Evolutionary conservation across 2,888 invertebrate species (phyloP), one percentile per base, ranked within the genome.

Genomic region (Mallateleia sp.): DNA sequence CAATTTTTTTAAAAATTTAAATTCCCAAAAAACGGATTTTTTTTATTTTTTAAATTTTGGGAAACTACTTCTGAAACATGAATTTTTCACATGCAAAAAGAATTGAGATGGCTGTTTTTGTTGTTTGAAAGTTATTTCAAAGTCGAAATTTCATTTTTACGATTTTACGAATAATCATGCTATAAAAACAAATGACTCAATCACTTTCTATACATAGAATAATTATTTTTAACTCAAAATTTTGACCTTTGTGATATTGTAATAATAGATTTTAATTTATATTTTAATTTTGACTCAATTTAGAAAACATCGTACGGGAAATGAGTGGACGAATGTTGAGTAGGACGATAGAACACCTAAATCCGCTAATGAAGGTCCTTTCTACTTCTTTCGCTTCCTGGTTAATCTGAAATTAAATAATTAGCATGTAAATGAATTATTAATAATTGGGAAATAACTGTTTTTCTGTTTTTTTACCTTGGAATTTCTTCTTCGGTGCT

Each of bases 11-110:
- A n/a, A n/a, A 64, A 38, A 71, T 71, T 71, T 28, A 38, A 54
- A 71, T 71, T 71, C 38, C 56, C 54, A 71, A 71, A 54, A 71
- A 54, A 71, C 54, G 38, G 15, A 42, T 38, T 54, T 71, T 54
- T 54, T 8, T 24, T 15, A 28, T 20, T n/a, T 71, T 24, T 24
- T 38, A 14, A 25, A 71, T 32, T 54, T 54, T 38, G 25, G n/a
- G n/a, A n/a, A n/a, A n/a, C n/a, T n/a, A n/a, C n/a, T n/a, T n/a
- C n/a, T n/a, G n/a, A n/a, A n/a, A n/a, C n/a, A n/a, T n/a, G n/a
- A n/a, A n/a, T n/a, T n/a, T n/a, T n/a, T n/a, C n/a, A n/a, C n/a
- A n/a, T n/a, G n/a, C n/a, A n/a, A n/a, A n/a, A n/a, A n/a, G n/a
- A n/a, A n/a, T n/a, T n/a, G n/a, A n/a, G n/a, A n/a, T n/a, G n/a